Percentiles rank a stretch among this genome's conserved stretches.
phyloP scores from a whole-genome alignment of 2,888 invertebrate species.

The Lepetodrilus schrolli region DNA sequence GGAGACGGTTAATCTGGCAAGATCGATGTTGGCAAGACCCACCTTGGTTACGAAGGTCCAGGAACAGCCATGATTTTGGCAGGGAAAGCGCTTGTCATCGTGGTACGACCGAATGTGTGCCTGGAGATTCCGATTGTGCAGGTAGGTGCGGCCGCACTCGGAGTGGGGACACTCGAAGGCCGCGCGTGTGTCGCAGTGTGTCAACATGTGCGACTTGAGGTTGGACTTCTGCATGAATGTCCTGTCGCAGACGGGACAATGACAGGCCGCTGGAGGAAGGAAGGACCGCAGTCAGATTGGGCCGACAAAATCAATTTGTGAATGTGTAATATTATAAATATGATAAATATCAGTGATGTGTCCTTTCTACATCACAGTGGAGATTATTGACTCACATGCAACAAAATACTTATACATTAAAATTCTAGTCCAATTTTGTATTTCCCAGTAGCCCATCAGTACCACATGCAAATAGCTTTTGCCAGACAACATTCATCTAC shows the following conservation, averaged over 20 bases:
- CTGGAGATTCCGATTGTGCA: constrained; percentile 54
- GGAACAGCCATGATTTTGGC: constrained; percentile 53
- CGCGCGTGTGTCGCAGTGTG: constrained; percentile 45
- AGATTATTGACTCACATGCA: too few species aligned
- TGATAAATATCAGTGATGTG: neutral
- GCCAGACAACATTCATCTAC: too few species aligned
- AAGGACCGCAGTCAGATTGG: too few species aligned
- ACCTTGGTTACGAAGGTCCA: constrained; percentile 59
- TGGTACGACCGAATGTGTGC: constrained; percentile 62
- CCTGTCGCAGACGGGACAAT: constrained; percentile 53
- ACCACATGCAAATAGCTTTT: too few species aligned
- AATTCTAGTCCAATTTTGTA: too few species aligned
- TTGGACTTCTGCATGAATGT: constrained; percentile 49
- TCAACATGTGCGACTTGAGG: constrained; percentile 51
- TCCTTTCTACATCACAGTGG: too few species aligned
- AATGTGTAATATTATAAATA: neutral
- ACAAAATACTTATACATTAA: too few species aligned
- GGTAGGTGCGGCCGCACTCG: constrained; percentile 57
- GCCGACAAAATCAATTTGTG: neutral
- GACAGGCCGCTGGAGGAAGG: constrained; percentile 36
- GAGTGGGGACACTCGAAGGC: constrained; percentile 55
- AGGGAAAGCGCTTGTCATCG: constrained; percentile 52
- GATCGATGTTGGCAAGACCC: constrained; percentile 7
- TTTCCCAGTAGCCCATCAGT: too few species aligned
- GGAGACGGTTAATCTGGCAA: too few species aligned